Percentiles rank a stretch among this genome's conserved stretches.
Conservation (phyloP, 2,797 vertebrate genomes). For the Falco berigora region DNA sequence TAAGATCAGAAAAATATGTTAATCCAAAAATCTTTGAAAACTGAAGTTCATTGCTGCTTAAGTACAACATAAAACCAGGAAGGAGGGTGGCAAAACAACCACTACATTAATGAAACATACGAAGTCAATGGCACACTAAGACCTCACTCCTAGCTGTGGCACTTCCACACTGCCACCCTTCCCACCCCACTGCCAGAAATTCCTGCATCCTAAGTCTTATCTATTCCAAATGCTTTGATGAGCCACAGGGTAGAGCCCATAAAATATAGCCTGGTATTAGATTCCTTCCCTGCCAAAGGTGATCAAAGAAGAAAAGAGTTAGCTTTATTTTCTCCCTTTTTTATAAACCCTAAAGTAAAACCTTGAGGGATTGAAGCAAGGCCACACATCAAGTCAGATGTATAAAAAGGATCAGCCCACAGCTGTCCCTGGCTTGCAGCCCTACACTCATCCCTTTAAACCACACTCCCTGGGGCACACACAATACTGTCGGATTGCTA, state of each 20-base stretch:
- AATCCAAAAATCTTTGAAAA: neutral
- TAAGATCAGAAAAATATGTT: neutral
- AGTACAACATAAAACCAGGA: neutral
- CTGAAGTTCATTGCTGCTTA: neutral
- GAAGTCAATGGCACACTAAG: fast-evolving
- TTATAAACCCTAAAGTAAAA: neutral
- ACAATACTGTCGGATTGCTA: neutral
- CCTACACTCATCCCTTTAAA: neutral
- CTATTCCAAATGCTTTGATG: neutral
- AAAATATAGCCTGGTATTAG: neutral
- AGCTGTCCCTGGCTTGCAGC: constrained; percentile 20
- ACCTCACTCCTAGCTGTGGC: neutral
- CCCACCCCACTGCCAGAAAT: neutral
- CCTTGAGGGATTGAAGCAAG: neutral
- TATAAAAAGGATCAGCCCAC: neutral
- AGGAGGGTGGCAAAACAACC: neutral
- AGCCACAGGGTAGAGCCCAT: neutral
- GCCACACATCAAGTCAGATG: neutral
- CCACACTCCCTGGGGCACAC: neutral
- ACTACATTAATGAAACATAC: neutral
- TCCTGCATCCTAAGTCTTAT: neutral
- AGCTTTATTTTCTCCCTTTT: neutral
- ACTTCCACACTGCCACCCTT: neutral
- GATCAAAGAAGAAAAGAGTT: neutral
- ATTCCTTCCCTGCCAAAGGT: neutral